Evolutionary conservation across 2,797 vertebrate species (phyloP).

Genomic region (Menidia menidia): DNA sequence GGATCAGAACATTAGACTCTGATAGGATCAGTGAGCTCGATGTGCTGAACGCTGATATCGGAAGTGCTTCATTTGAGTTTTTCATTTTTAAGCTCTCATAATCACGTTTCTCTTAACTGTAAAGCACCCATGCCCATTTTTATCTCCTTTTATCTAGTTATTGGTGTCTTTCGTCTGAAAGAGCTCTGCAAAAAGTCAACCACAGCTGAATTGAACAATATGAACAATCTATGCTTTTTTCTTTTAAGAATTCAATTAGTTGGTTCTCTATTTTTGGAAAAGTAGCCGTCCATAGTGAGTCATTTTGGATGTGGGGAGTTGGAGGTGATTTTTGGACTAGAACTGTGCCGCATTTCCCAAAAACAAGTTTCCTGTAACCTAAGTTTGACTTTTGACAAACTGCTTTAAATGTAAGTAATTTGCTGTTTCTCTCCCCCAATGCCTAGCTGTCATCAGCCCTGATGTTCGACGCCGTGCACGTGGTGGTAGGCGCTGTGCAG

Average conservation of each 20-base stretch:
- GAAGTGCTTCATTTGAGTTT: neutral
- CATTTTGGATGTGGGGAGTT: no score
- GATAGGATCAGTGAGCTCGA: conserved; percentile 33
- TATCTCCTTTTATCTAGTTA: neutral
- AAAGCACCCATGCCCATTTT: conserved; percentile 1
- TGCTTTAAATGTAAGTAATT: neutral
- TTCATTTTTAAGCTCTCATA: neutral
- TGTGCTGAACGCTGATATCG: conserved; percentile 33
- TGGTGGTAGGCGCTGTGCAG: conserved; percentile 89
- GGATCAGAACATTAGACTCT: conserved; percentile 31
- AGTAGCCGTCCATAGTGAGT: no score
- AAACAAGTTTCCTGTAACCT: no score
- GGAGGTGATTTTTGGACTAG: no score
- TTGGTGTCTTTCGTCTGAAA: neutral
- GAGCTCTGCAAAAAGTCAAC: no score
- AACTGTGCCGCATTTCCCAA: no score
- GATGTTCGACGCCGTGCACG: conserved; percentile 92
- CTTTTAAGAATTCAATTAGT: no score
- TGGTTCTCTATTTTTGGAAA: no score
- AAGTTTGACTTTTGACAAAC: neutral
- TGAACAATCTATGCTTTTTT: no score
- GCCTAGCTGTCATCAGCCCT: conserved; percentile 88
- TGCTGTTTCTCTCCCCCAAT: neutral
- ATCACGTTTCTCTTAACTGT: neutral
- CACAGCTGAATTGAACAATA: no score